Evolutionary conservation across 2,888 invertebrate genomes (phyloP).

Genomic region (Melanotus villosus): DNA sequence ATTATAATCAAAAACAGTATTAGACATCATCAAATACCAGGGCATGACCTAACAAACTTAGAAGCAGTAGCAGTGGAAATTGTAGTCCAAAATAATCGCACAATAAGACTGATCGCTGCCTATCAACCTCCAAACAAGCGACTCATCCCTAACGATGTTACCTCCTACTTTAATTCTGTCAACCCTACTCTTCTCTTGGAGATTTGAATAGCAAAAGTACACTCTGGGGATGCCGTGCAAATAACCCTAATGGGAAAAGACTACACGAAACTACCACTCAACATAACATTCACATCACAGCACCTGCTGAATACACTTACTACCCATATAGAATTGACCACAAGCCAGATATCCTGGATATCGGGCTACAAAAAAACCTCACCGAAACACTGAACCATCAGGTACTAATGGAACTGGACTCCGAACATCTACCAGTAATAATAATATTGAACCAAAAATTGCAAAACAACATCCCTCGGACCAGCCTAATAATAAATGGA

Average conservation of each 20-base stretch:
- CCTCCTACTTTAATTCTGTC: not conserved
- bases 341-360: not conserved
- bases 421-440: too few relatives aligned
- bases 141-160: not conserved
- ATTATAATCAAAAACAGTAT: not conserved
- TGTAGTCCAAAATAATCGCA: not conserved
- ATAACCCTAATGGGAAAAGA: not conserved
- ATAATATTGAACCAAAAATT: too few relatives aligned
- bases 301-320: not conserved
- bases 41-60: too few relatives aligned
- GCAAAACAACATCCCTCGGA: too few relatives aligned
- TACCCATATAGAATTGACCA: not conserved
- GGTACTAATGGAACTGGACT: too few relatives aligned
- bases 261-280: not conserved
- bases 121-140: too few relatives aligned
- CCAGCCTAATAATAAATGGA: too few relatives aligned
- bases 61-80: not conserved
- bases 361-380: too few relatives aligned
- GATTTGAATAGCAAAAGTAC: not conserved
- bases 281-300: not conserved
- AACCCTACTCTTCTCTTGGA: not conserved
- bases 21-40: not conserved
- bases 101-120: not conserved
- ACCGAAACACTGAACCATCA: too few relatives aligned
- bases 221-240: not conserved